A percentile compares a stretch with the other conserved stretches of the same genome.
phyloP scores from a whole-genome alignment of 2,888 invertebrate species.

The Mechanitis mazaeus region DNA sequence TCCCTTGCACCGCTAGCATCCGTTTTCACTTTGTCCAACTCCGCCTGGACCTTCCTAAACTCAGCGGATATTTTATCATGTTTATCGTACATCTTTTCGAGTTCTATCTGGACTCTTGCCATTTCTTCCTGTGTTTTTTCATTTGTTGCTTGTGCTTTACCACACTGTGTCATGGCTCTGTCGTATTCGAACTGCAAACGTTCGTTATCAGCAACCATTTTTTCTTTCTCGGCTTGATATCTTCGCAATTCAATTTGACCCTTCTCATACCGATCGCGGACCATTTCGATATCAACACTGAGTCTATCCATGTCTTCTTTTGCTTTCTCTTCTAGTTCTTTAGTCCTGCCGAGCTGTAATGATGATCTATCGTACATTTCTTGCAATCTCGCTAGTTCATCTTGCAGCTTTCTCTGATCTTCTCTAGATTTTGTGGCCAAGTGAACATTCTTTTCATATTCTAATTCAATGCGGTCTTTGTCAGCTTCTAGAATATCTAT shows the following conservation, averaged over 20 bases:
- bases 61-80: conserved; percentile 91
- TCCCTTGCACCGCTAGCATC: conserved; percentile 88
- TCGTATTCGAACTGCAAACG: conserved; percentile 91
- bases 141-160: conserved; percentile 88
- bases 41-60: conserved; percentile 86
- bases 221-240: conserved; percentile 90
- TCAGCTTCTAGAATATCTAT: conserved; percentile 92
- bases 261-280: conserved; percentile 92
- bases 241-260: conserved; percentile 89
- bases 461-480: conserved; percentile 89
- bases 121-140: conserved; percentile 94
- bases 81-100: conserved; percentile 94
- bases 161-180: conserved; percentile 89
- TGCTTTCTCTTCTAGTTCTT: conserved; percentile 93
- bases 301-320: conserved; percentile 88
- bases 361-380: conserved; percentile 93
- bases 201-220: conserved; percentile 88
- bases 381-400: conserved; percentile 89
- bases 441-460: conserved; percentile 89
- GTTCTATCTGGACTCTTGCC: conserved; percentile 88
- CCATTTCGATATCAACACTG: conserved; percentile 89
- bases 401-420: conserved; percentile 90
- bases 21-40: conserved; percentile 81
- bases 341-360: conserved; percentile 88
- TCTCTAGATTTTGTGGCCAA: conserved; percentile 88